Evolutionary conservation across 2,888 invertebrate species (phyloP).

Genomic region (Colostygia pectinataria): DNA sequence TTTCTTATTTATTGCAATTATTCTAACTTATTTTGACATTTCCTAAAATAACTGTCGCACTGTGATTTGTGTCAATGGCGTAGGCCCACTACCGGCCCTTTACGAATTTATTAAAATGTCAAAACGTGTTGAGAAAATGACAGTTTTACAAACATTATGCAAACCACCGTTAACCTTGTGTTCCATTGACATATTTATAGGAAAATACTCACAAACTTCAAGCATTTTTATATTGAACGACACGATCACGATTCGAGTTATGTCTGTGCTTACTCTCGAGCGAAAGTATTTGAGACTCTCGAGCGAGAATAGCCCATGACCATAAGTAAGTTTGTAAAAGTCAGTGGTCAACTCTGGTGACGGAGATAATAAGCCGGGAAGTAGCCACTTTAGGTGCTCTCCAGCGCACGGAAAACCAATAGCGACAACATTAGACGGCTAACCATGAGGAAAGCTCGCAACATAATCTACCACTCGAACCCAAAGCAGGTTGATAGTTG

Average conservation of each 20-base stretch:
- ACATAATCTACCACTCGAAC: too few relatives aligned
- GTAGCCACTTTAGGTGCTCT: too few relatives aligned
- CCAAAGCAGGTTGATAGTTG: too few relatives aligned
- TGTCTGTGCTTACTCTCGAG: too few relatives aligned
- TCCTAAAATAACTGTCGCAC: conserved; percentile 5
- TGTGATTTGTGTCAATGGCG: conserved; percentile 12
- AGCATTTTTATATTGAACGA: not conserved
- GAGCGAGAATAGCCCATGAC: too few relatives aligned
- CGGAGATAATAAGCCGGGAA: too few relatives aligned
- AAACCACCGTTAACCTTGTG: conserved; percentile 27
- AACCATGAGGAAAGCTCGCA: too few relatives aligned
- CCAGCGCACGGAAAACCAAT: too few relatives aligned
- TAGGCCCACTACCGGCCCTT: conserved; percentile 20
- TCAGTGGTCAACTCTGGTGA: too few relatives aligned
- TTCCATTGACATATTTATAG: conserved; percentile 28
- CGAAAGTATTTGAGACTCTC: too few relatives aligned
- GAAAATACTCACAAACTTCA: conserved; percentile 20
- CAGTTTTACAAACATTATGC: conserved; percentile 23
- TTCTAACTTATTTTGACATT: conserved; percentile 5
- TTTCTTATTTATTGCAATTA: not conserved
- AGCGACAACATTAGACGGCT: too few relatives aligned
- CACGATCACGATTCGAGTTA: not conserved
- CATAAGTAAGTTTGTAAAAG: too few relatives aligned
- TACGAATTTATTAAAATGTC: conserved; percentile 25
- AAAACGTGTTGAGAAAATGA: conserved; percentile 19